Conservation (phyloP, 2,113 vertebrate genomes). For the Microtus ochrogaster region DNA sequence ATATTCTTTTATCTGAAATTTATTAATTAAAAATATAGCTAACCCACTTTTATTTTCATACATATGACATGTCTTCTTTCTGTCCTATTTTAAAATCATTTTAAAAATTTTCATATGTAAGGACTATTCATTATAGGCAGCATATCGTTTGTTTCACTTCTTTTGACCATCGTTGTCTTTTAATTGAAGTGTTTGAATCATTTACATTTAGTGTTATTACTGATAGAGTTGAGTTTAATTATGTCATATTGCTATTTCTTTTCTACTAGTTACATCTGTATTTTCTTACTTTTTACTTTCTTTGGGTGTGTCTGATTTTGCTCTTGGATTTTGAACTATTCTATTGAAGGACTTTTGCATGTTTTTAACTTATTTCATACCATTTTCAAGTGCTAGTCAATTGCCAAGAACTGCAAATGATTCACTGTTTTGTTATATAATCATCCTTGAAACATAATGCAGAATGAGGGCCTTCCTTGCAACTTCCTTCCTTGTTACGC, state of each 20-base stretch:
- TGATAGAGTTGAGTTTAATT: background rate
- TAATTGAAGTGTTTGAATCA: background rate
- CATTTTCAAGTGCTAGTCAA: background rate
- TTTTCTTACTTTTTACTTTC: background rate
- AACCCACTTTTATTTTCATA: background rate
- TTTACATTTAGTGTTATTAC: conserved; percentile 3
- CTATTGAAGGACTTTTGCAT: background rate
- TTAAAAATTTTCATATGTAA: background rate
- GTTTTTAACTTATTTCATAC: background rate
- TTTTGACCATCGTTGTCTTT: background rate
- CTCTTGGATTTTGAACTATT: background rate
- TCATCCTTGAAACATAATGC: background rate
- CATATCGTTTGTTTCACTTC: background rate
- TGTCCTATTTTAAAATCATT: background rate
- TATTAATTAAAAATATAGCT: background rate
- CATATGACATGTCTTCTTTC: background rate
- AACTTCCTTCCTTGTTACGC: background rate
- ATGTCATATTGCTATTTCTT: background rate
- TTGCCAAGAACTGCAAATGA: background rate
- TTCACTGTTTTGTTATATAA: background rate
- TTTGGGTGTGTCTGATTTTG: background rate
- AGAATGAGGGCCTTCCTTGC: background rate
- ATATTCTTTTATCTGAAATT: background rate
- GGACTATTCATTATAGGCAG: background rate
- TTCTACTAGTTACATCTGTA: background rate